Base-by-base conservation (phyloP, 2,113 vertebrate species). In the Lepus americanus region DNA sequence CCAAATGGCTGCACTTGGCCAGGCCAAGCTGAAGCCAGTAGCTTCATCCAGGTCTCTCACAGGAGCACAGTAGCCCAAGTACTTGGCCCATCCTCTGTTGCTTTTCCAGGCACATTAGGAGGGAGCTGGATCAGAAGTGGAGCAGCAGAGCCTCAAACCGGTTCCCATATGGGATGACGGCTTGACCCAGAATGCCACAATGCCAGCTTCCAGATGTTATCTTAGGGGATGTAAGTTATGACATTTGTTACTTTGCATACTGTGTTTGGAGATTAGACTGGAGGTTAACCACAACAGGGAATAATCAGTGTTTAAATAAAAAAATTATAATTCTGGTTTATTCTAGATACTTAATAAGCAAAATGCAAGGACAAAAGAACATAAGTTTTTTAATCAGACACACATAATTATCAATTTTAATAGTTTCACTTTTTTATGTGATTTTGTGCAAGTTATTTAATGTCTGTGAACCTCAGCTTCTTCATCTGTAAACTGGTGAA, bases 371-470 rank as follows among this genome's bases (percentile, higher is more conserved):
- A 81, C 31, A 31, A 74, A 78, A 88, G 22, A 93, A 36, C 69
- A 90, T 90, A 77, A 72, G 61, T 16, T 95, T 83, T 73, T 16
- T 44, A 87, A 67, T 77, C 72, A 87, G 53, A 72, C 23, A 72
- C 33, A 91, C 2, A 53, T 78, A 29, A 59, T 83, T 72, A 64
- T 55, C 33, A 36, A 31, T 94, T 94, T 85, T 63, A 14, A 29
- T 74, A 74, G 80, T 64, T 20, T 13, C 4, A 59, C 33, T 66
- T 73, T 90, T 49, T 86, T 78, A 4, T 80, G 49, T 36, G 63
- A 44, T 89, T 94, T 92, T 84, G 55, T 73, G 29, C 29, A 94
- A 83, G 69, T 61, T 88, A 66, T 79, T 87, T 25, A 72, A 79
- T 10, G 39, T 88, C 44, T 79, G 36, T 94, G 22, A 70, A 84